Base-by-base conservation (phyloP, 2,797 vertebrate species). In the Melanotaenia maccullochi region DNA sequence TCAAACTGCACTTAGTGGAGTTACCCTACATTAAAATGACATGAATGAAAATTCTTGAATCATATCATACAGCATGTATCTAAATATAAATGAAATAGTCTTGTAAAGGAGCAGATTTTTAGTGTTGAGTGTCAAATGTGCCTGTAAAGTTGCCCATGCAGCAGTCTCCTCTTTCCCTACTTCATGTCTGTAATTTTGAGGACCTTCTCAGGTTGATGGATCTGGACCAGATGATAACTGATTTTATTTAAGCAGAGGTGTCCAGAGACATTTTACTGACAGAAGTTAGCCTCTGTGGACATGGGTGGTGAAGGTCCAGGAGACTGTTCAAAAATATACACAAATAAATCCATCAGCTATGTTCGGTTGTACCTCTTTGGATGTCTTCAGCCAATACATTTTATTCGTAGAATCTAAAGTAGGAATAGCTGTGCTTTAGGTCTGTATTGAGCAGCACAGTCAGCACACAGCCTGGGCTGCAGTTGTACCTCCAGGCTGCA, bases 211-310 rank as follows among this genome's bases (percentile, higher is more conserved):
- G 22, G 11, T 4, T 1, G 24, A 25, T 22, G 22, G 20, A 25
- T 25, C 24, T 52, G 51, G 14, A 52, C 22, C 3, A 52, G 49
- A 20, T 47, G 47, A 25, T 52, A 52, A 56, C 51, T 57, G 0
- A 74, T 65, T 59, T 68, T 54, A 51, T 60, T 57, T 58, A 42
- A 1, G 40, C 5, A 1, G 40, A 25, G 16, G 24, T 3, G 20
- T 75, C 73, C 52, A 58, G 7, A 32, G 24, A 40, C 14, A 57
- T 47, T 20, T 75, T 61, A 1, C 40, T 32, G 3, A 51, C 59
- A 5, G 59, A 40, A 0, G 0, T 3, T 1, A 68, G 22, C 28
- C 28, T 28, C 3, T 28, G 28, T 28, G 28, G 28, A 28, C 28
- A 28, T 28, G 28, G 28, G 28, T 28, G 28, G 28, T 35, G 33